Base-by-base conservation (phyloP, 1,140 invertebrate species). In the Phymorhynchus buccinoides region DNA sequence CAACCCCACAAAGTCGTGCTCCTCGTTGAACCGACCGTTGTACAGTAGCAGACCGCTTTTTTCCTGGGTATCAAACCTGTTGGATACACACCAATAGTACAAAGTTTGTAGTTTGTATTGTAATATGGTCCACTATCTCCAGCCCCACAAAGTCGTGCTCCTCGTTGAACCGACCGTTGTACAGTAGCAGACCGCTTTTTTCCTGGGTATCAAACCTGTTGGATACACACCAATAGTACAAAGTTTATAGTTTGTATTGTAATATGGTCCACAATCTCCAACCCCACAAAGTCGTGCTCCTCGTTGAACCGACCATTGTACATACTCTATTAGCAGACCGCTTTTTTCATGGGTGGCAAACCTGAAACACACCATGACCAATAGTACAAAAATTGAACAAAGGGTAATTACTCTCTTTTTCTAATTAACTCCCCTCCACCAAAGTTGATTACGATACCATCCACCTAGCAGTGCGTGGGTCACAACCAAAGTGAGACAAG, bases 231-330 rank as follows among this genome's bases (percentile, higher is more conserved):
- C n/a, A n/a, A n/a, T n/a, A n/a, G n/a, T n/a, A n/a, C n/a, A 52
- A 52, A 52, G 48, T 52, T 52, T 18, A 52, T 52, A 0, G 48
- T 52, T 52, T 52, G 48, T 52, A 18, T n/a, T n/a, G n/a, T n/a
- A n/a, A n/a, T n/a, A n/a, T n/a, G n/a, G 81, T 96, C 95, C 3
- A 95, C 93, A 0, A 99, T 94, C 92, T 99, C 98, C 62, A 99
- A 91, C 0, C 98, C 96, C 32, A 99, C 95, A 90, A 99, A 99
- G 92, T 99, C 98, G 91, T 99, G 97, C 22, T 96, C 95, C 89
- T 98, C 97, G 92, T 99, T 99, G 92, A 98, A 99, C 0, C 98
- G 95, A 0, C 98, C 98, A 92, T 99, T 99, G 94, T 99, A 99
- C 0, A 99, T n/a, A n/a, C 22, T 96, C 95, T 89, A 98, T 94